Evolutionary conservation across 1,140 invertebrate genomes (phyloP).

Genomic region (Argopecten irradians): DNA sequence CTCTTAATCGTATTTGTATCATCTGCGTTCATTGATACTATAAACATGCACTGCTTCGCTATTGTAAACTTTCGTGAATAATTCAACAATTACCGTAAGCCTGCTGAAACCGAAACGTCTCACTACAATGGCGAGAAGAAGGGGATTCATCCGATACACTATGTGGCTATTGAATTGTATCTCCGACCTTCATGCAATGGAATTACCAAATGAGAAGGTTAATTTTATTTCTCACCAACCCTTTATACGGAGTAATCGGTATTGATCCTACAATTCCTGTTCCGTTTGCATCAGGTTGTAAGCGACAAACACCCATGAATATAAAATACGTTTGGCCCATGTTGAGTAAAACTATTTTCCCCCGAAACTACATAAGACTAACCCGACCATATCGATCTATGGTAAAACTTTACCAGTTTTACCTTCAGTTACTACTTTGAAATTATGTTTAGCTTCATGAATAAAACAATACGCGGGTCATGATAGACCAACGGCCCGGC

Average conservation of each 20-base stretch:
- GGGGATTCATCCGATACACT: background rate
- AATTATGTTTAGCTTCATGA: constrained; percentile 10
- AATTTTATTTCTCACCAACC: background rate
- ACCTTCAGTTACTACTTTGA: constrained; percentile 3
- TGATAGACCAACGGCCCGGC: background rate
- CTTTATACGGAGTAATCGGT: background rate
- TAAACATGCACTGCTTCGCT: background rate
- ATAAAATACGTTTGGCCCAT: background rate
- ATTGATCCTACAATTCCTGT: background rate
- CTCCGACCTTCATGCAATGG: background rate
- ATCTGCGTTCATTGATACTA: background rate
- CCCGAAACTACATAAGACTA: background rate
- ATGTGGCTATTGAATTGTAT: background rate
- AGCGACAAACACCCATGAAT: constrained; percentile 14
- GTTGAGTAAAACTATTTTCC: background rate
- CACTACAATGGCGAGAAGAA: background rate
- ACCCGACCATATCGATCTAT: background rate
- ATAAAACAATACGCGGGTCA: background rate
- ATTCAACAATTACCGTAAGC: background rate
- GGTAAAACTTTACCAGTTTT: background rate
- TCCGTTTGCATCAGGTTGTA: background rate
- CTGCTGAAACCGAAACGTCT: background rate
- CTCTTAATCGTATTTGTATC: constrained; percentile 18
- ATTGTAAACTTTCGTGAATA: constrained; percentile 12
- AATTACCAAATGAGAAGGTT: background rate